Base-by-base conservation (phyloP, 2,888 invertebrate genomes). In the Acanthosepion pharaonis region DNA sequence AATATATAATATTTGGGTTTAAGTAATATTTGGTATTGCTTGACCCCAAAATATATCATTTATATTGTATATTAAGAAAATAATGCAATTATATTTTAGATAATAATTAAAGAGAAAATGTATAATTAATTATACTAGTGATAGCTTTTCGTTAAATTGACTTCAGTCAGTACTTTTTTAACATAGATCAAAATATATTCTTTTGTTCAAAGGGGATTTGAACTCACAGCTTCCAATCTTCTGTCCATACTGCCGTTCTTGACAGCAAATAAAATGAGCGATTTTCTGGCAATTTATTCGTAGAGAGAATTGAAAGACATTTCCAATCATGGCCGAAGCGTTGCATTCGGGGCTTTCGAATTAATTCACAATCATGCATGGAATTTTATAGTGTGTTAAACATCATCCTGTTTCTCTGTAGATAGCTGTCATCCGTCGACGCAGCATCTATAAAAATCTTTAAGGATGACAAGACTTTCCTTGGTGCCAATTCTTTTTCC, bases 391-490 rank as follows among this genome's bases (percentile, higher is more conserved):
- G 15, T n/a, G 78, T 78, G 78, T 78, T 78, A 78, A 78, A 18
- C 78, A n/a, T n/a, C n/a, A 18, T 15, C n/a, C n/a, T 78, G 78
- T 78, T 78, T 9, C 78, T n/a, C 78, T n/a, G 78, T 33, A 33
- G 78, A 78, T 78, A 78, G 78, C 78, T 78, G 78, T 78, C 78
- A 78, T 78, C n/a, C 78, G 78, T n/a, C n/a, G 78, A n/a, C n/a
- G n/a, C n/a, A 78, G 78, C 78, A 78, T 78, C 78, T 78, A 78
- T 78, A 78, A 78, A 78, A 78, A 78, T 78, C 9, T 78, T 78
- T 78, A 78, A 78, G 78, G 78, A n/a, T 78, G 78, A 78, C 78
- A 78, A n/a, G 18, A 78, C 15, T 78, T 33, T 33, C 78, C 78
- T n/a, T 78, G 78, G 78, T 33, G 78, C 78, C 78, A 78, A 78